Evolutionary conservation across 2,113 vertebrate genomes (phyloP).

Genomic region (Podilymbus podiceps): DNA sequence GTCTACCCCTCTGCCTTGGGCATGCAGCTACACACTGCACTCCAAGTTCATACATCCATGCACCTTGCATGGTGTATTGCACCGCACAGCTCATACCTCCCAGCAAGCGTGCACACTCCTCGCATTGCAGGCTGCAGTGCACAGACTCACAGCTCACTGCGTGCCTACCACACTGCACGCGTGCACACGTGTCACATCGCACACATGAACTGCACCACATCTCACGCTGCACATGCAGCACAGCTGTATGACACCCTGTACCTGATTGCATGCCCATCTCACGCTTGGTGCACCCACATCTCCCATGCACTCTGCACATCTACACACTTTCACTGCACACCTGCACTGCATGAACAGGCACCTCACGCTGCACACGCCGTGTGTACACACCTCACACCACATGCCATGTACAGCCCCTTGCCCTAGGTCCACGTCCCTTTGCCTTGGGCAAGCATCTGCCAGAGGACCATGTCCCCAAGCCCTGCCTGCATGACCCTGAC

Average conservation of each 20-base stretch:
- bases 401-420: fast-evolving
- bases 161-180: fast-evolving
- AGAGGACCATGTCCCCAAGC: fast-evolving
- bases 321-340: background rate
- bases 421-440: fast-evolving
- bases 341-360: background rate
- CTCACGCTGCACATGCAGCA: background rate
- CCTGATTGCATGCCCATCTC: fast-evolving
- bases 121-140: fast-evolving
- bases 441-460: background rate
- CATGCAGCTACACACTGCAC: fast-evolving
- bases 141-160: no score
- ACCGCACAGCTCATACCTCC: background rate
- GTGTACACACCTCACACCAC: fast-evolving
- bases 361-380: fast-evolving
- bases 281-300: fast-evolving
- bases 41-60: fast-evolving
- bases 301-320: fast-evolving
- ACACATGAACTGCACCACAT: fast-evolving
- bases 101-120: fast-evolving
- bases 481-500: background rate
- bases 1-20: background rate
- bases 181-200: fast-evolving
- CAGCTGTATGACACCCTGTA: fast-evolving
- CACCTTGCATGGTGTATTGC: fast-evolving